Base-by-base conservation (phyloP, 2,113 vertebrate species). In the Cyanistes caeruleus region DNA sequence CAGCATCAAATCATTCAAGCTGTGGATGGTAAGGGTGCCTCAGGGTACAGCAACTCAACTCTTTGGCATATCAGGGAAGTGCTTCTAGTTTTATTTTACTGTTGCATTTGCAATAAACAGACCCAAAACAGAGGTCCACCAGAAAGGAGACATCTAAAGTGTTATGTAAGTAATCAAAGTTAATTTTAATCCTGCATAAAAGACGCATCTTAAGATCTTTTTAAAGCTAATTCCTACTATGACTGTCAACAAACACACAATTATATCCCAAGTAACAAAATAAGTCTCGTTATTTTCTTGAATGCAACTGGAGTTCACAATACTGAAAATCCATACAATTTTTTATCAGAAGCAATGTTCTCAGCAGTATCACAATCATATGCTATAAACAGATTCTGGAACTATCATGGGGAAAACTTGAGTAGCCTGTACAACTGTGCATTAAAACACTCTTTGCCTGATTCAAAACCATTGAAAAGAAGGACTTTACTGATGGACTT, bases 371-470 rank as follows among this genome's bases (percentile, higher is more conserved):
- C 58, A 77, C 48, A 87, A 75, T 67, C 60, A 86, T 41, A 93
- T 53, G 72, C 33, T 92, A 82, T 84, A 96, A 97, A 82, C 75
- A 95, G 83, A 89, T 73, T 80, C 94, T 97, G 96, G 95, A 95
- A 87, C 81, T 69, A 75, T 56, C 51, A 74, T 27, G 44, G 70
- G 83, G 86, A 97, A 96, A 97, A 95, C 84, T 37, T 95, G 87
- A 87, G 84, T 31, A 84, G 76, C 14, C 44, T 88, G 84, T 67
- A 65, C 35, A 77, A 92, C 55, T 89, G 72, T 93, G 79, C 72
- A 91, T 79, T 92, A 55, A 81, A 92, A 91, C 53, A 72, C 70
- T 39, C 13, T 84, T 64, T 73, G 80, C 25, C 59, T 83, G 60
- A 81, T 88, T 94, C 63, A 64, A 95, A 89, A 87, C 59, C 60